Conservation (phyloP, 2,797 vertebrate genomes). For the Hoplostethus atlanticus region DNA sequence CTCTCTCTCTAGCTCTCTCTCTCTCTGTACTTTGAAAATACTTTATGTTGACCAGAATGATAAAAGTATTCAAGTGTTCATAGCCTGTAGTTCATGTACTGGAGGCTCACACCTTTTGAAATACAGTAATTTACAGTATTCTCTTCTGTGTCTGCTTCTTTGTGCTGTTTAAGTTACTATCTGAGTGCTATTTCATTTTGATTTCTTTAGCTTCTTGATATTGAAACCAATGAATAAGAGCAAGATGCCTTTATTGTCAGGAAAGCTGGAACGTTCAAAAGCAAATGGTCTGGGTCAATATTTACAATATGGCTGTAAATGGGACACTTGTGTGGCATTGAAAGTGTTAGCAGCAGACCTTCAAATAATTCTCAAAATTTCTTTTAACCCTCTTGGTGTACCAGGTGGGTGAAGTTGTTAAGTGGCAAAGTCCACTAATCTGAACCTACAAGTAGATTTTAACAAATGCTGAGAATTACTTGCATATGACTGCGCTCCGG, state of each 20-base stretch:
- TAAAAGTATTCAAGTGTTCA: not conserved
- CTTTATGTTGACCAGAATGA: not conserved
- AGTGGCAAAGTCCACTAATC: not conserved
- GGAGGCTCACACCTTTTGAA: not conserved
- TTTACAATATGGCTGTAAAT: conserved; percentile 66
- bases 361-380: conserved; percentile 13
- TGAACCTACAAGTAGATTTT: no score
- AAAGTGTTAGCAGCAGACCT: conserved; percentile 16
- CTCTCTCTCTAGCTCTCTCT: not conserved
- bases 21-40: not conserved
- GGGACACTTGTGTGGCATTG: conserved; percentile 2
- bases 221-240: conserved; percentile 28
- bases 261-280: conserved; percentile 15
- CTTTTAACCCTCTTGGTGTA: not conserved
- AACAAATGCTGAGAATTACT: not conserved
- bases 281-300: conserved; percentile 58
- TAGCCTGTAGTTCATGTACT: not conserved
- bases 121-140: not conserved
- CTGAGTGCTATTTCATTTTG: not conserved
- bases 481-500: not conserved
- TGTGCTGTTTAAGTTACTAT: not conserved
- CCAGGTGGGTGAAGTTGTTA: no score
- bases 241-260: conserved; percentile 41
- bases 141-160: not conserved
- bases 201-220: not conserved